Conservation (phyloP, 2,797 vertebrate genomes). For the Rhynchonycteris naso region DNA sequence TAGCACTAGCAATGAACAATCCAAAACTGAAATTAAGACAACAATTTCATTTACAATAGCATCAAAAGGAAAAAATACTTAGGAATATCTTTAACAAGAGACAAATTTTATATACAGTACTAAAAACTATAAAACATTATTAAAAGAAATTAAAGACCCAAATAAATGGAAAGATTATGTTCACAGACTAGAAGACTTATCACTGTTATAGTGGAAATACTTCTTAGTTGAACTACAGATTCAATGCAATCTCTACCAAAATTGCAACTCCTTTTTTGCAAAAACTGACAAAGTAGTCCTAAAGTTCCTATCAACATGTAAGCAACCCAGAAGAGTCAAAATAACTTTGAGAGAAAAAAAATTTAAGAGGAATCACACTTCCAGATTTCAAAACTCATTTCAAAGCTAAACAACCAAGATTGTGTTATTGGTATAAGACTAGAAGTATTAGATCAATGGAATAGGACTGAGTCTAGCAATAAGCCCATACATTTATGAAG, state of each 20-base stretch:
- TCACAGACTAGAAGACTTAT: background rate
- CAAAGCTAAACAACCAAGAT: background rate
- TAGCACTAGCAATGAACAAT: slow-evolving; percentile 17
- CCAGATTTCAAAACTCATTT: background rate
- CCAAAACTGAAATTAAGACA: background rate
- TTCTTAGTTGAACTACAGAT: background rate
- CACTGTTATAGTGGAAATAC: background rate
- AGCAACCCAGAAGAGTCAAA: background rate
- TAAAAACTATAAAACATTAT: background rate
- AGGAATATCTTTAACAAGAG: slow-evolving; percentile 11
- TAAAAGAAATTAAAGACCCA: slow-evolving; percentile 14
- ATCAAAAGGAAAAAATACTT: background rate
- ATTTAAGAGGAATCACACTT: background rate
- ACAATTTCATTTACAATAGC: background rate
- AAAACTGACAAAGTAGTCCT: background rate
- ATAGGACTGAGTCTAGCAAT: background rate
- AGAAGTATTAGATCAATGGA: background rate
- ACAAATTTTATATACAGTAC: background rate
- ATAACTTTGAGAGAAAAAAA: background rate
- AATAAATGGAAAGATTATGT: background rate
- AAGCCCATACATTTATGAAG: background rate
- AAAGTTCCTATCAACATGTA: background rate
- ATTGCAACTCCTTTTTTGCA: background rate
- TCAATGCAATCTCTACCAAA: background rate
- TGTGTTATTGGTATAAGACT: background rate